phyloP scores from a whole-genome alignment of 2,888 invertebrate species.

The Oligia fasciuncula region DNA sequence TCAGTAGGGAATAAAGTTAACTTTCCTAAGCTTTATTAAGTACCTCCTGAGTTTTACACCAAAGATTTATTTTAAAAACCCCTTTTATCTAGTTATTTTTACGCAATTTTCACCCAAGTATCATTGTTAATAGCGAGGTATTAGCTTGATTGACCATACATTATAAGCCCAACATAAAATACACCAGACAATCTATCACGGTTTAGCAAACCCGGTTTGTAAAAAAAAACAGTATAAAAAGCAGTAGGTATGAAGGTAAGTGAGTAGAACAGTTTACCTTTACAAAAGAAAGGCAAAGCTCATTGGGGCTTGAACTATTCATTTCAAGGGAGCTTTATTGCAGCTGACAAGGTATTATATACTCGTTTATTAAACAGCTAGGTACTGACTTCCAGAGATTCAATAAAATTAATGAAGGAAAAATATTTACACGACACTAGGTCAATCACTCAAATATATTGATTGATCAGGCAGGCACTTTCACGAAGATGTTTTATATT shows the following conservation, averaged over 20 bases:
- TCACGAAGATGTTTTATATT: conserved; percentile 39
- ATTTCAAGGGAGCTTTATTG: conserved; percentile 34
- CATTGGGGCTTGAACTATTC: conserved; percentile 24
- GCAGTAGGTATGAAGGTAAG: neutral
- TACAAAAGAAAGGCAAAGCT: conserved; percentile 10
- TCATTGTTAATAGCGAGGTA: neutral
- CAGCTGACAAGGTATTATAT: conserved; percentile 28
- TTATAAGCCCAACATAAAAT: neutral
- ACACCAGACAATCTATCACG: neutral
- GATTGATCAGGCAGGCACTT: conserved; percentile 51
- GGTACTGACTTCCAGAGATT: conserved; percentile 49
- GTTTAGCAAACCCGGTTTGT: neutral
- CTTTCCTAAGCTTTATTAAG: no score
- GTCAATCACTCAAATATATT: conserved; percentile 58
- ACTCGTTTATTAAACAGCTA: conserved; percentile 46
- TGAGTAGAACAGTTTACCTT: conserved; percentile 19
- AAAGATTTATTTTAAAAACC: neutral
- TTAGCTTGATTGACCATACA: neutral
- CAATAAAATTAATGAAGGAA: conserved; percentile 55
- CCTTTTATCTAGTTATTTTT: neutral
- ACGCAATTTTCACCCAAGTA: neutral
- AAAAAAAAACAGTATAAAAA: neutral
- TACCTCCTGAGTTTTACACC: no score
- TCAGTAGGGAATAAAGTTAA: neutral
- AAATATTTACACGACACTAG: conserved; percentile 46